Percentiles rank a stretch among this genome's conserved stretches.
Conservation (phyloP, 1,140 invertebrate genomes). For the Lordiphosa clarofinis region DNA sequence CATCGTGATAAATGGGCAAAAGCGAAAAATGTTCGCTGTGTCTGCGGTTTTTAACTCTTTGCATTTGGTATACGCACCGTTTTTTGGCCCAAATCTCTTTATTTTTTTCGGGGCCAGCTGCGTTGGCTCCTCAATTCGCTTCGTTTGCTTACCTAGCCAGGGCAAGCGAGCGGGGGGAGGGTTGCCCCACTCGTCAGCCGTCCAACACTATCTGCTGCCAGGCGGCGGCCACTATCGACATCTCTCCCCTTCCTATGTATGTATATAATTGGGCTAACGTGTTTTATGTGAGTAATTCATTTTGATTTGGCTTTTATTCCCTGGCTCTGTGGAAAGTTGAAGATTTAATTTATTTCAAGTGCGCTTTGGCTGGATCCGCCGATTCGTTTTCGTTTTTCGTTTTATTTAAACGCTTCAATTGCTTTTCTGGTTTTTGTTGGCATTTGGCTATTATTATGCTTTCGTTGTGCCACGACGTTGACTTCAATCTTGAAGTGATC, state of each 20-base stretch:
- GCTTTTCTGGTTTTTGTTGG: slow-evolving; percentile 42
- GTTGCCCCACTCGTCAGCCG: slow-evolving; percentile 11
- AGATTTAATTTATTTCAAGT: slow-evolving; percentile 75
- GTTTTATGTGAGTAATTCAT: slow-evolving; percentile 40
- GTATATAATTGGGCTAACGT: slow-evolving; percentile 53
- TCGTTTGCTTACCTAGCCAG: slow-evolving; percentile 29
- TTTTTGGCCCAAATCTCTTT: slow-evolving; percentile 41
- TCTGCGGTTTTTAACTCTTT: slow-evolving; percentile 27
- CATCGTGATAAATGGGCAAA: slow-evolving; percentile 50
- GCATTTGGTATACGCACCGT: slow-evolving; percentile 12
- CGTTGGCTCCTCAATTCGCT: slow-evolving; percentile 13
- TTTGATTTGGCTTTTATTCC: slow-evolving; percentile 24
- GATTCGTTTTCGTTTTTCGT: slow-evolving; percentile 47
- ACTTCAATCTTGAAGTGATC: slow-evolving; percentile 65
- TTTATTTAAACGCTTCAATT: slow-evolving; percentile 70
- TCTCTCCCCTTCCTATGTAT: slow-evolving; percentile 11
- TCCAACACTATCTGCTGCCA: slow-evolving; percentile 10
- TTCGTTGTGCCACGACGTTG: slow-evolving; percentile 20
- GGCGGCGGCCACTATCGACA: not conserved
- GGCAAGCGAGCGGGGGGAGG: slow-evolving; percentile 14
- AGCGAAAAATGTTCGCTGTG: slow-evolving; percentile 26
- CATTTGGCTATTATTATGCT: slow-evolving; percentile 20
- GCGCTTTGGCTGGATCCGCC: slow-evolving; percentile 22
- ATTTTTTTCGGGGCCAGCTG: slow-evolving; percentile 13
- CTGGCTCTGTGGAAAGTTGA: slow-evolving; percentile 42